Base-by-base conservation (phyloP, 2,888 invertebrate species). In the Drosophila macrospina region DNA sequence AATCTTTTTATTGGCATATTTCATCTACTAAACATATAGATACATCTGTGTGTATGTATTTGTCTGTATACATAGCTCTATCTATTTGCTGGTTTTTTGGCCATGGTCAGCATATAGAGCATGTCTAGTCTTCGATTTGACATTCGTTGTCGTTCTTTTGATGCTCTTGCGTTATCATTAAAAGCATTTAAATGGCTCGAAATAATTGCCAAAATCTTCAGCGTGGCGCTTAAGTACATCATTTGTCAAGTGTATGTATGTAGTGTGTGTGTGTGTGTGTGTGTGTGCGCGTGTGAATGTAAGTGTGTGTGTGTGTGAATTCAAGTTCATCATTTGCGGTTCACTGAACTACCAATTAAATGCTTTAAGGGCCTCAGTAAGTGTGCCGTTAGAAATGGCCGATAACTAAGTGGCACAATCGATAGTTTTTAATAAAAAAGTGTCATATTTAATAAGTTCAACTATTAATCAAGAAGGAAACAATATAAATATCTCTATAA, bases 1-100 rank as follows among this genome's bases (percentile, higher is more conserved):
- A 62, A 64, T 50, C 57, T 80, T 62, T 68, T 64, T 65, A 73
- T 70, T 67, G 69, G 74, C 83, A 78, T 52, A 73, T 61, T 50
- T 68, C 20, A 63, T 47, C 57, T 48, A 57, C 50, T n/a, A n/a
- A n/a, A 52, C 39, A 24, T 28, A 28, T 7, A 28, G 24, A n/a
- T 48, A 26, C 20, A 37, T 41, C 41, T 45, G 39, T 36, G 41
- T 37, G 50, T 51, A n/a, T n/a, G n/a, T n/a, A n/a, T n/a, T n/a
- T n/a, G n/a, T n/a, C n/a, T n/a, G 59, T 41, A n/a, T 52, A 28
- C 26, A 32, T 42, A 37, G 30, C 50, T 55, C 7, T 20, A 20
- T 20, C 3, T 2, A 20, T 20, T 20, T 20, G 1, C 20, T 20
- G 1, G 10, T 63, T 72, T 68, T 73, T 68, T 83, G 80, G 84